Percentiles rank a stretch among this genome's conserved stretches.
Evolutionary conservation across 1,140 invertebrate species (phyloP).

Genomic region (Lordiphosa mommai): DNA sequence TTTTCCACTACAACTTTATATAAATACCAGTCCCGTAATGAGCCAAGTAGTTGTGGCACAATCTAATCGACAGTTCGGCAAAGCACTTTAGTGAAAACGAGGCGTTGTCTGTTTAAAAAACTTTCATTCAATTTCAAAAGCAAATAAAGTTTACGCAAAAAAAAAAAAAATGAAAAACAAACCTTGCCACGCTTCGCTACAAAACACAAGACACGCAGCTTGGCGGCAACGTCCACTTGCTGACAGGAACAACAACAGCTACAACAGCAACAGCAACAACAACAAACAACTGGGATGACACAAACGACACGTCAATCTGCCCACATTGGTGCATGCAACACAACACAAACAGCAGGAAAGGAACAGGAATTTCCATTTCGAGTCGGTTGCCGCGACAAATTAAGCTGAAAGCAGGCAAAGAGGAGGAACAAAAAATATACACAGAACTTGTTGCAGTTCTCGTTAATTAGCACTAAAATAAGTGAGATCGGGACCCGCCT

Average conservation of each 20-base stretch:
- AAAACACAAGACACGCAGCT: slow-evolving; percentile 30
- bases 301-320: slow-evolving; percentile 53
- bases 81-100: slow-evolving; percentile 64
- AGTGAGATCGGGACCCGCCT: slow-evolving; percentile 15
- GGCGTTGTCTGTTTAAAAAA: slow-evolving; percentile 40
- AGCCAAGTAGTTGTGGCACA: slow-evolving; percentile 48
- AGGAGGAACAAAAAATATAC: too few relatives aligned
- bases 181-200: slow-evolving; percentile 23
- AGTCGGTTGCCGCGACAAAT: slow-evolving; percentile 65
- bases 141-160: slow-evolving; percentile 56
- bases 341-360: neutral
- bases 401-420: slow-evolving; percentile 57
- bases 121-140: slow-evolving; percentile 58
- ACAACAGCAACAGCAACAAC: too few relatives aligned
- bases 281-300: slow-evolving; percentile 37
- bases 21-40: slow-evolving; percentile 41
- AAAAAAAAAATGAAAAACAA: slow-evolving; percentile 25
- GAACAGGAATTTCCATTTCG: slow-evolving; percentile 69
- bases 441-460: slow-evolving; percentile 64
- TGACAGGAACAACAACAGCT: slow-evolving; percentile 31
- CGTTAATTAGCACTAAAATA: slow-evolving; percentile 75
- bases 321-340: slow-evolving; percentile 53
- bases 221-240: slow-evolving; percentile 29
- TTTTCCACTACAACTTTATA: neutral
- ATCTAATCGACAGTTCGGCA: slow-evolving; percentile 53